Conservation (phyloP, 2,888 invertebrate species). For the Heliconius ethilla region DNA sequence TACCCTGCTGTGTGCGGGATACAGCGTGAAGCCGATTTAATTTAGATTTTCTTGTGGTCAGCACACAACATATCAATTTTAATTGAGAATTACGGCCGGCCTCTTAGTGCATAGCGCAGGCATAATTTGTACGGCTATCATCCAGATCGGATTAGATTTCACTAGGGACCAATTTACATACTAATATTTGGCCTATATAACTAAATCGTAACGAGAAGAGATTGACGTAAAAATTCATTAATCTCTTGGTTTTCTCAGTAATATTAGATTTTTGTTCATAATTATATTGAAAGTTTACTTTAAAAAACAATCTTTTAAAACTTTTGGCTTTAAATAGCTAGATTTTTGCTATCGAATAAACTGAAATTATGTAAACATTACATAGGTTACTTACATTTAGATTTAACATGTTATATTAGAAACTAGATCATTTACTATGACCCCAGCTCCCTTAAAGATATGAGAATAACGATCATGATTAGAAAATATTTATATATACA, state of each 20-base stretch:
- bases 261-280: neutral
- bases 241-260: neutral
- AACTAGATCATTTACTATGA: neutral
- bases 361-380: neutral
- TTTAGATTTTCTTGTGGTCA: no score
- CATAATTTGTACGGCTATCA: slow-evolving; percentile 7
- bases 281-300: neutral
- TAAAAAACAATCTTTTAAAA: no score
- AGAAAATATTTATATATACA: neutral
- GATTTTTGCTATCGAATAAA: neutral
- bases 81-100: slow-evolving; percentile 10
- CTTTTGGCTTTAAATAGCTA: neutral
- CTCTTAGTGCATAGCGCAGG: slow-evolving; percentile 5
- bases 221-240: neutral
- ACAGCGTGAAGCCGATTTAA: no score
- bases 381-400: slow-evolving; percentile 1
- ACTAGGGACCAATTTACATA: slow-evolving; percentile 20
- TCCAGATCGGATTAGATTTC: slow-evolving; percentile 12
- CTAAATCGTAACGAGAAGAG: neutral
- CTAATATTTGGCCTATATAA: slow-evolving; percentile 11
- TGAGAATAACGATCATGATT: neutral
- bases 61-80: neutral
- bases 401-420: neutral
- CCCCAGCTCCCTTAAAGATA: neutral
- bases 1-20: no score